Base-by-base conservation (phyloP, 2,888 invertebrate species). In the Megastigmus dorsalis region DNA sequence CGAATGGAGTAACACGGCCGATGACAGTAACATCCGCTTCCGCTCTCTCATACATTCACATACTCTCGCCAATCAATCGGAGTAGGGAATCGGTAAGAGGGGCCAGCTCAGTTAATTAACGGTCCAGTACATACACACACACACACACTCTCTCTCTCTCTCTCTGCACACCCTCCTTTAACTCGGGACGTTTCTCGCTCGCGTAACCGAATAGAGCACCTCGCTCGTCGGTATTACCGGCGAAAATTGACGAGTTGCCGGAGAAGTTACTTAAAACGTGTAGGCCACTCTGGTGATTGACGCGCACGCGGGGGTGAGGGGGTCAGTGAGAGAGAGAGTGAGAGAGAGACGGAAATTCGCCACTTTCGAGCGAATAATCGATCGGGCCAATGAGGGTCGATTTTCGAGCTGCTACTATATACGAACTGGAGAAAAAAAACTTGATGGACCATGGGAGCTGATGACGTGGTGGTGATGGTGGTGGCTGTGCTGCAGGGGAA, bases 11-110 rank as follows among this genome's bases (percentile, higher is more conserved):
- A 28, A 5, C 18, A 15, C 81, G 82, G 80, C 80, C 81, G 85
- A 85, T 84, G 86, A 86, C 84, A 83, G 85, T 81, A 82, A 83
- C 84, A 82, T 86, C 86, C 85, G 85, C 83, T 82, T 81, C 82
- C 82, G 82, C 79, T 54, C 10, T 79, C 28, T 7, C 52, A 7
- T 1, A 23, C 41, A 7, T 1, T n/a, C 41, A 3, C n/a, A 54
- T 15, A 52, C 48, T n/a, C n/a, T n/a, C n/a, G n/a, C n/a, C n/a
- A n/a, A n/a, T n/a, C n/a, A n/a, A n/a, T n/a, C n/a, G 28, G 7
- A 9, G 57, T n/a, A 41, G 6, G 36, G 50, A n/a, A n/a, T n/a
- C n/a, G n/a, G n/a, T n/a, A n/a, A n/a, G 23, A n/a, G 18, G 30
- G 63, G 79, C 80, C 81, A 80, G 79, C 80, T 81, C 80, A 79